Evolutionary conservation across 2,888 invertebrate species (phyloP).

Genomic region (Lithophane semibrunnea): DNA sequence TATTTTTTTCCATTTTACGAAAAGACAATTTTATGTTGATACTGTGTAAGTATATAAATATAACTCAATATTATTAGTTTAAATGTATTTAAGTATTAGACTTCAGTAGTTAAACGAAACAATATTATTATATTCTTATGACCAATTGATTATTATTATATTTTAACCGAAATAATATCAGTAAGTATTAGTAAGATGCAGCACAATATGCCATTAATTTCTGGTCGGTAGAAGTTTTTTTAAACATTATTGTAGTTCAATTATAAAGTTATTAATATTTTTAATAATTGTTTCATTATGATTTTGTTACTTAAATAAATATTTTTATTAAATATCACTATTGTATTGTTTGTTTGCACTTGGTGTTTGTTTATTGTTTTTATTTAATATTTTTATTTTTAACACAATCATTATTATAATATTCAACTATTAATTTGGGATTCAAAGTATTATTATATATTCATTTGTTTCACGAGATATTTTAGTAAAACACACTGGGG

Average conservation of each 20-base stretch:
- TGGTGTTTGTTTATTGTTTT: conserved; percentile 28
- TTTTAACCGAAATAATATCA: conserved; percentile 15
- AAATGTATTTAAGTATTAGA: conserved; percentile 29
- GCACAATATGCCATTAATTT: neutral
- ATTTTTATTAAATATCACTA: conserved; percentile 22
- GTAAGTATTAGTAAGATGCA: conserved; percentile 35
- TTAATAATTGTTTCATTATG: conserved; percentile 26
- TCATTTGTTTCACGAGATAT: conserved; percentile 42
- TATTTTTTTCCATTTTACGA: conserved; percentile 3
- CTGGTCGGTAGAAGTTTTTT: neutral
- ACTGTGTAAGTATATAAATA: conserved; percentile 21
- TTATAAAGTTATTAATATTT: conserved; percentile 12
- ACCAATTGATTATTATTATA: conserved; percentile 12
- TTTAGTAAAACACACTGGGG: conserved; percentile 9
- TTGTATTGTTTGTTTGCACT: conserved; percentile 49
- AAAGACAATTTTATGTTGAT: conserved; percentile 4
- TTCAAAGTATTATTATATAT: conserved; percentile 38
- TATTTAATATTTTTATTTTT: conserved; percentile 5
- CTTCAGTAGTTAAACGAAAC: neutral
- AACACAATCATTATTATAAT: neutral
- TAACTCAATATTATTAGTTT: conserved; percentile 3
- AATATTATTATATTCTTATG: neutral
- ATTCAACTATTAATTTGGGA: conserved; percentile 35
- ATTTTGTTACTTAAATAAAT: conserved; percentile 43
- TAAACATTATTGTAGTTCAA: conserved; percentile 9